Evolutionary conservation across 2,888 invertebrate genomes (phyloP).

Genomic region (Caenorhabditis zanzibari): DNA sequence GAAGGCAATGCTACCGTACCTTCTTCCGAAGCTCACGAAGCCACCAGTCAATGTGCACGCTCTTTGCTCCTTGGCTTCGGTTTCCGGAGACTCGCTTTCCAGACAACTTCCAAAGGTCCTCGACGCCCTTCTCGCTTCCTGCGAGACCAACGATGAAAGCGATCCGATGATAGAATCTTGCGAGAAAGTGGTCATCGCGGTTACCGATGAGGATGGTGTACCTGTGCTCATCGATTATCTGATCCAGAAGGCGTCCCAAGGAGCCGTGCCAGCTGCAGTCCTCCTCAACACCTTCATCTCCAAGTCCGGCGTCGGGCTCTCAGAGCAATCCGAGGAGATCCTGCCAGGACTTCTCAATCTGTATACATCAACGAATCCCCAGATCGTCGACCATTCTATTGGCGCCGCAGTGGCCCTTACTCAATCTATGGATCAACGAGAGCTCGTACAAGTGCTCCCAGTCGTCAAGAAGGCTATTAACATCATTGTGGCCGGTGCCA

Average conservation of each 20-base stretch:
- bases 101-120: conserved; percentile 94
- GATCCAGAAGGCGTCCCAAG: conserved; percentile 88
- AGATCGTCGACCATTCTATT: conserved; percentile 92
- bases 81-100: conserved; percentile 90
- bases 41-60: conserved; percentile 93
- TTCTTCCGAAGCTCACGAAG: conserved; percentile 92
- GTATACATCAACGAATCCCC: conserved; percentile 91
- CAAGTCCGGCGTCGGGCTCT: conserved; percentile 68
- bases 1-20: conserved; percentile 90
- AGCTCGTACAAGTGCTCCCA: conserved; percentile 49
- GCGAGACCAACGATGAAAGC: conserved; percentile 71
- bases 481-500: conserved; percentile 64
- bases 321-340: conserved; percentile 69
- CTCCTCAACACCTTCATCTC: conserved; percentile 74
- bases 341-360: conserved; percentile 74
- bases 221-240: conserved; percentile 92
- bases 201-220: conserved; percentile 90
- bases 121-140: conserved; percentile 89
- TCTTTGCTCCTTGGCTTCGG: conserved; percentile 93
- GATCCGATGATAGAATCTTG: conserved; percentile 78
- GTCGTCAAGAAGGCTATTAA: conserved; percentile 68
- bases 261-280: conserved; percentile 90
- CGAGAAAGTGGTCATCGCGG: conserved; percentile 90
- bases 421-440: conserved; percentile 85
- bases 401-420: conserved; percentile 94